Evolutionary conservation across 2,113 vertebrate species (phyloP).

Genomic region (Erythrocebus patas): DNA sequence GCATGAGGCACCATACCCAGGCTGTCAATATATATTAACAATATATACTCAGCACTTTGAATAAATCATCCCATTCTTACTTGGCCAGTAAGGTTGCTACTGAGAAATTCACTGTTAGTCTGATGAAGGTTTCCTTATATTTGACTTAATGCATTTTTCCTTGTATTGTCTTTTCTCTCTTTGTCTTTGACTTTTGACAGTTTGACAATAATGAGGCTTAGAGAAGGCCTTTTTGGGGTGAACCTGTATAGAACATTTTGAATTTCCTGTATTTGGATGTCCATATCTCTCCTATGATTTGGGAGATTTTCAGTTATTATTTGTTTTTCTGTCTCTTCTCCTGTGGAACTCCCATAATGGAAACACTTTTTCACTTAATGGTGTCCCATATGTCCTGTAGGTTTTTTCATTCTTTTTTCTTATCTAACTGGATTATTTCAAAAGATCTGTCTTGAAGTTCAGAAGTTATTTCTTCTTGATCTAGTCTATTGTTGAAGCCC

Average conservation of each 20-base stretch:
- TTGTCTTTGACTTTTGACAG: not conserved
- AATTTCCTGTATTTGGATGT: not conserved
- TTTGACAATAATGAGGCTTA: not conserved
- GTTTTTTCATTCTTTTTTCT: not conserved
- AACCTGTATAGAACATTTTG: not conserved
- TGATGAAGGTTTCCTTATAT: not conserved
- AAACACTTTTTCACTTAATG: not conserved
- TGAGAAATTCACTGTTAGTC: not conserved
- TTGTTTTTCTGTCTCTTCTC: not conserved
- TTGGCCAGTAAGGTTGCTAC: not conserved
- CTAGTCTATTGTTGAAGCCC: not conserved
- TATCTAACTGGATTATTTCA: not conserved
- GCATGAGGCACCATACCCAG: too few relatives aligned
- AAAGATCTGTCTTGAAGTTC: not conserved
- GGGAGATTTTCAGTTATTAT: not conserved
- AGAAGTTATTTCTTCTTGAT: not conserved
- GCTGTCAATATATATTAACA: too few relatives aligned
- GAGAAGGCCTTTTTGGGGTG: not conserved
- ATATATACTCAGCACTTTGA: too few relatives aligned
- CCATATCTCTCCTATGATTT: not conserved
- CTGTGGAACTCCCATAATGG: not conserved
- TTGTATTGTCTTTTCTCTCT: not conserved
- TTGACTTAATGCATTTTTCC: not conserved
- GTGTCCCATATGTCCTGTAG: not conserved
- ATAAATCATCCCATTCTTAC: not conserved